Evolutionary conservation across 2,888 invertebrate species (phyloP), one percentile per base, ranked within the genome.

Genomic region (Lathronympha strigana): DNA sequence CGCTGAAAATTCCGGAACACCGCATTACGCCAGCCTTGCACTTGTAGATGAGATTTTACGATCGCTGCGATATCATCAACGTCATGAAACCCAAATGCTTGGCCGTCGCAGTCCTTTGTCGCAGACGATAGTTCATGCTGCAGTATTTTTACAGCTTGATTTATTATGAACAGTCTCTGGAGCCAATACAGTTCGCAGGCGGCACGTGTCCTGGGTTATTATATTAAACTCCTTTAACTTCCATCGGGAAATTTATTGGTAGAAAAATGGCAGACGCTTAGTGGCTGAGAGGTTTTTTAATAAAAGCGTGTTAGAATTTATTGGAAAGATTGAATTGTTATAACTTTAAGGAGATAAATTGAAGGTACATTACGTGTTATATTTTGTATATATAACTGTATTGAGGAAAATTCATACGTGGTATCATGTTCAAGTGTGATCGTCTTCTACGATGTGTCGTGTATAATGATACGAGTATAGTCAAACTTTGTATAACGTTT

Each of bases 181-280:
- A 57, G 57, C 50, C 57, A 13, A 21, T 21, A 28, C 40, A 17
- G 31, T 21, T 43, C n/a, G 31, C 49, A 31, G 63, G 33, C 55
- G 33, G 19, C 36, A 58, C 64, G 55, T 63, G 63, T 55, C 38
- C 45, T 36, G 28, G 9, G 58, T 64, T 60, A 64, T 64, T 60
- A 45, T 60, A 64, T 53, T 53, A 53, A 47, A 64, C 51, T 43
- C 40, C 23, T 47, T 61, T 54, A 36, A 31, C 62, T 43, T 45
- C 23, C 19, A 17, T 40, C 36, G 31, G 51, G 17, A 51, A 60
- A 38, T 51, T 28, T 58, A 50, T 43, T 49, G 57, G 19, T 21
- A 19, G 36, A 43, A 45, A 23, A 55, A 63, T 40, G 23, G 49
- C 19, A 19, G 25, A 25, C 45, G 40, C 15, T 57, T 45, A 45